Percentiles rank a stretch among this genome's conserved stretches.
phyloP scores from a whole-genome alignment of 2,797 vertebrate genomes.

The Peromyscus nudipes region DNA sequence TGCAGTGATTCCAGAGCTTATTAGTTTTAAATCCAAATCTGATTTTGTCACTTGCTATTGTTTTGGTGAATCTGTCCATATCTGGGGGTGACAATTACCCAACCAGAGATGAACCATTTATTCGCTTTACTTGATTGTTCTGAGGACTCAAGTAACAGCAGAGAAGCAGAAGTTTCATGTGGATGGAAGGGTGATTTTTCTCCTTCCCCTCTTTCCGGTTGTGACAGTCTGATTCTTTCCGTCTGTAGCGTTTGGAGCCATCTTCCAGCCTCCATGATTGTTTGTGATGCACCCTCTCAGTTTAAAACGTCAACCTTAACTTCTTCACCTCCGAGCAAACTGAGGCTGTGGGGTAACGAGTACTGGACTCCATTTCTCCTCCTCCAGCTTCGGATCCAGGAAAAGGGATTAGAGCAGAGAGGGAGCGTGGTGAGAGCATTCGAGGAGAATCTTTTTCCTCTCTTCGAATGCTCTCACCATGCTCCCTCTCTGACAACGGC shows the following conservation, averaged over 20 bases:
- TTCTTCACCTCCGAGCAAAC: accelerated
- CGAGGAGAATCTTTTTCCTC: not conserved
- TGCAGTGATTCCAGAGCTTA: not conserved
- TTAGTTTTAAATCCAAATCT: not conserved
- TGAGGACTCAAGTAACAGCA: not conserved
- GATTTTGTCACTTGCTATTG: not conserved
- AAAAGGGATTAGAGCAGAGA: not conserved
- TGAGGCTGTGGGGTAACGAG: not conserved
- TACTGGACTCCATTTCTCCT: not conserved
- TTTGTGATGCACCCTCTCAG: not conserved
- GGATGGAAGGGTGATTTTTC: not conserved
- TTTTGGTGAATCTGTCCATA: not conserved
- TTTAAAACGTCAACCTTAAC: not conserved
- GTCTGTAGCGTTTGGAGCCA: not conserved
- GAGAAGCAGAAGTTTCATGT: not conserved
- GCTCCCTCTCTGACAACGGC: not conserved
- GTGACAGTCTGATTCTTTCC: not conserved
- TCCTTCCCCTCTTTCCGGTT: not conserved
- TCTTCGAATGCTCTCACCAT: not conserved
- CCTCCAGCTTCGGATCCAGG: not conserved
- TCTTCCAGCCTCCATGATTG: not conserved
- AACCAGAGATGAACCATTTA: not conserved
- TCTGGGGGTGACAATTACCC: not conserved
- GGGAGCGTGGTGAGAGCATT: too few species aligned
- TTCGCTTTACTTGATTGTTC: not conserved